Evolutionary conservation across 2,113 vertebrate species (phyloP).

Genomic region (Podocnemis expansa): DNA sequence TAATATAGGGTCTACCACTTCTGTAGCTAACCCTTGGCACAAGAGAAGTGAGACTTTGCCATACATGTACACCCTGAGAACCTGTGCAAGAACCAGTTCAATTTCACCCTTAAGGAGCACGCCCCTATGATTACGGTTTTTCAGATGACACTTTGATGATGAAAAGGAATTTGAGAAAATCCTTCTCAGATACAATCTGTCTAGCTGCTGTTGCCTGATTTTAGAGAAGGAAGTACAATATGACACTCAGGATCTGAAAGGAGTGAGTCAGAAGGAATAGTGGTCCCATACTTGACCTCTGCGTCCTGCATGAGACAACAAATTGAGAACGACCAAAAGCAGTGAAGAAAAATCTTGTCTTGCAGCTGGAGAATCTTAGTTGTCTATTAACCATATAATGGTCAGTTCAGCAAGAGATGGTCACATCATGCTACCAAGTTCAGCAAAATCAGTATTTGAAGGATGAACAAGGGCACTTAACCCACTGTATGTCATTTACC

Average conservation of each 20-base stretch:
- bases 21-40: accelerated
- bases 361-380: not conserved
- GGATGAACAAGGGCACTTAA: not conserved
- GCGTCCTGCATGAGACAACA: not conserved
- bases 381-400: not conserved
- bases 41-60: not conserved
- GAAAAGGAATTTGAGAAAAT: not conserved
- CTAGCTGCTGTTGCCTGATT: not conserved
- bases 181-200: not conserved
- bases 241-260: not conserved
- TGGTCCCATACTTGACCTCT: not conserved
- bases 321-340: not conserved
- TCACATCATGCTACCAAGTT: not conserved
- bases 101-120: not conserved
- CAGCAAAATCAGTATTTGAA: not conserved
- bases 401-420: not conserved
- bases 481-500: not conserved
- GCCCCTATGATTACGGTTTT: not conserved
- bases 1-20: not conserved
- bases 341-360: not conserved
- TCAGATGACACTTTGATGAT: not conserved
- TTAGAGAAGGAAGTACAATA: not conserved
- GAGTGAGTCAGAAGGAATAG: not conserved
- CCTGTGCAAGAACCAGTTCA: not conserved
- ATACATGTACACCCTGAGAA: not conserved